phyloP scores from a whole-genome alignment of 1,140 invertebrate species.

The Pissodes strobi region DNA sequence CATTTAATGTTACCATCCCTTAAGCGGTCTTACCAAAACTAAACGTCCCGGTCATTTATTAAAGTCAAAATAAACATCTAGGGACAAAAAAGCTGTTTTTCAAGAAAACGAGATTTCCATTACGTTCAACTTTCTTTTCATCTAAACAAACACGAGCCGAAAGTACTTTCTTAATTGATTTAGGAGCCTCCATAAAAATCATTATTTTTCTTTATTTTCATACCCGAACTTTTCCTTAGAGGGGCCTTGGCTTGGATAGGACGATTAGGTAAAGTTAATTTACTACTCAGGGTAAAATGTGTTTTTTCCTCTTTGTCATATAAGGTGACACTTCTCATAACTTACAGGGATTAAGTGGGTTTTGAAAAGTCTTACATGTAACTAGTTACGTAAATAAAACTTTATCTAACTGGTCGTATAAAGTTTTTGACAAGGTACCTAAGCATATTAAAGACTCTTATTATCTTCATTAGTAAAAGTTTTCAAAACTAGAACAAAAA shows the following conservation, averaged over 20 bases:
- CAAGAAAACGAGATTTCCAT: constrained; percentile 21
- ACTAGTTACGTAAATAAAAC: too few species aligned
- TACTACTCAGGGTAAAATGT: too few species aligned
- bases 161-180: constrained; percentile 27
- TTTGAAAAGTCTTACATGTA: too few species aligned
- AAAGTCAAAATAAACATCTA: constrained; percentile 22
- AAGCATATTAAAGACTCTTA: too few species aligned
- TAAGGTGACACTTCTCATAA: too few species aligned
- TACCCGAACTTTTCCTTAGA: not conserved
- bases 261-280: too few species aligned
- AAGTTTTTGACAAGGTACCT: too few species aligned
- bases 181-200: constrained; percentile 5
- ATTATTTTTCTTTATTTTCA: not conserved
- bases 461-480: too few species aligned
- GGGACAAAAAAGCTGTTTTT: constrained; percentile 28
- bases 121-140: constrained; percentile 19
- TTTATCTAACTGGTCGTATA: too few species aligned
- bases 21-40: constrained; percentile 2
- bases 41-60: constrained; percentile 24
- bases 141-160: constrained; percentile 12
- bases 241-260: too few species aligned
- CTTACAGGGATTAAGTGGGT: not conserved
- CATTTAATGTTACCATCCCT: constrained; percentile 11
- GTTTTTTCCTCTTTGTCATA: too few species aligned
- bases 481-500: too few species aligned